phyloP scores from a whole-genome alignment of 2,113 vertebrate species.

The Leptocoma aspasia region DNA sequence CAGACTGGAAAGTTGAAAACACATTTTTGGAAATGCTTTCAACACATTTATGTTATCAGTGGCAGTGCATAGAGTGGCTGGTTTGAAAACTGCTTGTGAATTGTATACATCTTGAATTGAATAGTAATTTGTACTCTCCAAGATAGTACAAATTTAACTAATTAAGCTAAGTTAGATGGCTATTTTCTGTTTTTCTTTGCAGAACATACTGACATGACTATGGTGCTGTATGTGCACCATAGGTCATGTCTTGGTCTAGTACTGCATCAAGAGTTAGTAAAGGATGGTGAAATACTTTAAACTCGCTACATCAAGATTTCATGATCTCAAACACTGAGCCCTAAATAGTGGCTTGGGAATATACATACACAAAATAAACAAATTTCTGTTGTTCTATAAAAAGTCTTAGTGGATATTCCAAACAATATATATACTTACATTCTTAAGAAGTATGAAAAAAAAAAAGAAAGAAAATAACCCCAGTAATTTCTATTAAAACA shows the following conservation, averaged over 20 bases:
- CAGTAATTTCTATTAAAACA: not conserved
- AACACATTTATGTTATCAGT: not conserved
- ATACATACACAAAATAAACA: not conserved
- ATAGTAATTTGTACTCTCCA: not conserved
- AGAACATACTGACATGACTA: not conserved
- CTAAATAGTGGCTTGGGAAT: not conserved
- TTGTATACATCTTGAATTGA: not conserved
- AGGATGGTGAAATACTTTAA: not conserved
- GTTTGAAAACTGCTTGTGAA: not conserved
- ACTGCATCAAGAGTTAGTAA: not conserved
- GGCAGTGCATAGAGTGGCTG: too few species aligned
- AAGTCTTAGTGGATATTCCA: not conserved
- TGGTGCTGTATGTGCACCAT: not conserved
- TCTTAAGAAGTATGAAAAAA: not conserved
- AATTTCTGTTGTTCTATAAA: not conserved
- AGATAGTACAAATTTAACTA: not conserved
- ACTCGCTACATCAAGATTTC: not conserved
- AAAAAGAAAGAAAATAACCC: not conserved
- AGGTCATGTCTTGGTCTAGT: not conserved
- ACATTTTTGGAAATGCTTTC: not conserved
- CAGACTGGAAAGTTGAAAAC: not conserved
- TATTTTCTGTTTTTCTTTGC: not conserved
- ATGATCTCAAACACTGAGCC: not conserved
- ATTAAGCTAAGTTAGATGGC: not conserved
- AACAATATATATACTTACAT: not conserved